These are phyloP conservation scores for Geopemphigus sp. DNA, from an alignment of 1,140 invertebrate species.

Conservation along the genomic window DNA sequence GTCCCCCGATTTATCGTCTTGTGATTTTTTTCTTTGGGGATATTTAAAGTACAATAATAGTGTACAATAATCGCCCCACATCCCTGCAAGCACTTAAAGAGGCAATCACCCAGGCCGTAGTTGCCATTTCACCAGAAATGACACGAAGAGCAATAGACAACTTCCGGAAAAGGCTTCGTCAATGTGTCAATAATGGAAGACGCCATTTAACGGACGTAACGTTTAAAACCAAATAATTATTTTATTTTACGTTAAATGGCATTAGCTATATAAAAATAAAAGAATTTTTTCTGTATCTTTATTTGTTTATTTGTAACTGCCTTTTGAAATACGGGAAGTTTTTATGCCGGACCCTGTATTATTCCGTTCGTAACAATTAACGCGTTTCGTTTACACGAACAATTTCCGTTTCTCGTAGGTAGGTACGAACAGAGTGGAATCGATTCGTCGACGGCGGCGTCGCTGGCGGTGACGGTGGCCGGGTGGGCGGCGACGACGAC, in stretches of 20 bases:
- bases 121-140: neutral
- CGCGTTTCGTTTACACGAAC: neutral
- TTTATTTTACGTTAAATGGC: too few species aligned
- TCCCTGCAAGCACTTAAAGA: constrained; percentile 4
- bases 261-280: too few species aligned
- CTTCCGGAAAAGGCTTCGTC: too few species aligned
- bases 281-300: too few species aligned
- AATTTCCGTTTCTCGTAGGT: neutral
- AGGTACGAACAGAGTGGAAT: neutral
- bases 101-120: neutral
- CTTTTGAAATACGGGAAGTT: too few species aligned
- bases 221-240: too few species aligned
- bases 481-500: neutral
- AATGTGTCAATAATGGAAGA: too few species aligned
- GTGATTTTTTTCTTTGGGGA: neutral
- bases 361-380: neutral
- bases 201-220: too few species aligned
- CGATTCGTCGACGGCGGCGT: neutral
- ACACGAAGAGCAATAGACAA: too few species aligned
- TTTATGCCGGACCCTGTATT: too few species aligned
- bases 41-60: neutral
- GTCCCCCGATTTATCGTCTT: neutral
- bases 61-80: neutral
- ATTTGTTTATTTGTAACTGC: too few species aligned
- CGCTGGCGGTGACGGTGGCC: neutral